Conservation (phyloP, 2,113 vertebrate genomes). For the Choloepus hoffmanni region DNA sequence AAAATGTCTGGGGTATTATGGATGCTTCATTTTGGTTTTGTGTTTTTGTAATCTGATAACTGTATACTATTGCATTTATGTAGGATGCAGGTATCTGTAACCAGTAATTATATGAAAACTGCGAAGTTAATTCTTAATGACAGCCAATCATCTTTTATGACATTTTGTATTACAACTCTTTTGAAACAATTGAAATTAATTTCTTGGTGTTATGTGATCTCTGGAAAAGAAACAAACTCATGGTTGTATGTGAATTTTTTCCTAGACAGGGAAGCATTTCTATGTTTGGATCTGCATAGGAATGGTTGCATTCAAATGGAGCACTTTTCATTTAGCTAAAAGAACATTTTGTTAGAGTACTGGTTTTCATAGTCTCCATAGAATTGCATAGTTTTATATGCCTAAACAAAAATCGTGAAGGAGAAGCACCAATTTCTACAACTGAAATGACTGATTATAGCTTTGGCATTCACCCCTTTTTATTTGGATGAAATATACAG, state of each 20-base stretch:
- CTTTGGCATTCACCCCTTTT: neutral
- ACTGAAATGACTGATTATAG: neutral
- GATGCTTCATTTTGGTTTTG: neutral
- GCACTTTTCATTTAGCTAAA: neutral
- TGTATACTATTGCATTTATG: neutral
- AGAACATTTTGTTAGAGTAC: neutral
- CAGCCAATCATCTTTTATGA: neutral
- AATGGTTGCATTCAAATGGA: neutral
- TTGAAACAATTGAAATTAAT: neutral
- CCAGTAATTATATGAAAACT: neutral
- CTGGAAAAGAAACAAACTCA: neutral
- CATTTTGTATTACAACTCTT: neutral
- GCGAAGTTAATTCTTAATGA: neutral
- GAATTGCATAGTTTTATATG: neutral
- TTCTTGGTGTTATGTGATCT: neutral
- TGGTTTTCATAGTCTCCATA: neutral
- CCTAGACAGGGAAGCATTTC: neutral
- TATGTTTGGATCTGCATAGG: neutral
- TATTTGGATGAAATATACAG: neutral
- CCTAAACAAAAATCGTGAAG: neutral
- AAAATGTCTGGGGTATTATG: neutral
- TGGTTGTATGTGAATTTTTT: neutral
- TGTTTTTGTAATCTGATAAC: neutral
- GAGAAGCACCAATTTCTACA: neutral
- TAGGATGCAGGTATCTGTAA: neutral